Conservation (phyloP, 92 coral and sea anemone species). For the Nematostella vectensis region DNA sequence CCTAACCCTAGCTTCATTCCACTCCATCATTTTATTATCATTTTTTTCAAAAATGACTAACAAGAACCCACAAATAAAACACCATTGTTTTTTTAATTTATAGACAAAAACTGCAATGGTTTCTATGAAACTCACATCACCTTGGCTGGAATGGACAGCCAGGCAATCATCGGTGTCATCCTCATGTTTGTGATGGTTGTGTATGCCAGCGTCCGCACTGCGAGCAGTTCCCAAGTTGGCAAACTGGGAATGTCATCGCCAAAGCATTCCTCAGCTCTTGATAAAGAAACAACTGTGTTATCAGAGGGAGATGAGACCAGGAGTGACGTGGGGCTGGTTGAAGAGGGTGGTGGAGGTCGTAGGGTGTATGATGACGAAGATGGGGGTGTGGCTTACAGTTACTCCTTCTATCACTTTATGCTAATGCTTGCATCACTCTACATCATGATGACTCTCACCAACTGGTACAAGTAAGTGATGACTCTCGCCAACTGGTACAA, state of each 20-base stretch:
- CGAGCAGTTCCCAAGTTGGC: slow-evolving; percentile 78
- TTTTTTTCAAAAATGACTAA: too few relatives aligned
- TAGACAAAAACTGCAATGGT: slow-evolving; percentile 64
- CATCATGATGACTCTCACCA: slow-evolving; percentile 84
- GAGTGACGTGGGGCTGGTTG: slow-evolving; percentile 51
- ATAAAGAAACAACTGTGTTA: slow-evolving; percentile 49
- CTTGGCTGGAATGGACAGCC: slow-evolving; percentile 62
- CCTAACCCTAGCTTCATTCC: too few relatives aligned
- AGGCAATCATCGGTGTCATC: slow-evolving; percentile 62
- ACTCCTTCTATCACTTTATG: slow-evolving; percentile 78
- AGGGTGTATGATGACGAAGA: slow-evolving; percentile 69
- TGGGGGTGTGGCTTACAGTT: slow-evolving; percentile 69
- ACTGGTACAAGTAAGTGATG: slow-evolving; percentile 77
- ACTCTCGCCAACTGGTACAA: neutral
- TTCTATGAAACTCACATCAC: slow-evolving; percentile 9
- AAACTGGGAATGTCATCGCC: slow-evolving; percentile 36
- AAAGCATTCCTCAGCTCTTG: slow-evolving; percentile 5
- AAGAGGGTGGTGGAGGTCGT: slow-evolving; percentile 34
- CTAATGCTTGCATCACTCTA: slow-evolving; percentile 66
- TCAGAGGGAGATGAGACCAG: slow-evolving; percentile 22
- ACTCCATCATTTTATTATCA: too few relatives aligned
- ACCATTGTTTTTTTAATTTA: too few relatives aligned
- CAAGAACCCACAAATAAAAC: too few relatives aligned
- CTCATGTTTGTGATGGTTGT: slow-evolving; percentile 79
- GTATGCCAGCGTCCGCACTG: slow-evolving; percentile 64